Percentiles rank a stretch among this genome's conserved stretches.
These are phyloP conservation scores for Pontoporia blainvillei DNA, from an alignment of 2,113 vertebrate genomes.

Conservation along the genomic window DNA sequence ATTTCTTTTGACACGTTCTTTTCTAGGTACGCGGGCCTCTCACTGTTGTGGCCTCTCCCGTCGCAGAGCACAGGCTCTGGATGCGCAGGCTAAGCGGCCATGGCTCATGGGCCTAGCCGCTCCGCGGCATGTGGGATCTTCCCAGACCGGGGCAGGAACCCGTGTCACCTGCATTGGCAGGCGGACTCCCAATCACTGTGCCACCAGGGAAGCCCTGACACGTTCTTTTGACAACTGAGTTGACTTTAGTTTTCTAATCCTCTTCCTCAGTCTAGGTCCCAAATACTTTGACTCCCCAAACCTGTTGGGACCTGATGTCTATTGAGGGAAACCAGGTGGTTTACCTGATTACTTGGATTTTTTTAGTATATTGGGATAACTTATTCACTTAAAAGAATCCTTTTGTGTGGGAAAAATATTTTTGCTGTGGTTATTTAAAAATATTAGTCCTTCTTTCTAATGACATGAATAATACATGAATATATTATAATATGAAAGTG, in stretches of 20 bases:
- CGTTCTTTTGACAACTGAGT: background rate
- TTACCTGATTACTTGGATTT: background rate
- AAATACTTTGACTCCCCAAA: background rate
- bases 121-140: too few species aligned
- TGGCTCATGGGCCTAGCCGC: too few species aligned
- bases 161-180: too few species aligned
- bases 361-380: background rate
- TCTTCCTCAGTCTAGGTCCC: background rate
- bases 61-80: too few species aligned
- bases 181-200: too few species aligned
- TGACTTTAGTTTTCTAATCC: background rate
- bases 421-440: background rate
- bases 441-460: background rate
- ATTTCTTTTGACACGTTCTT: background rate
- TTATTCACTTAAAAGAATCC: background rate
- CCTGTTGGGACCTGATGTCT: background rate
- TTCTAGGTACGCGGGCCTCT: accelerated
- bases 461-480: background rate
- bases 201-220: too few species aligned
- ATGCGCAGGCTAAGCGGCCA: accelerated
- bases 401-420: background rate
- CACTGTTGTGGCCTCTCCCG: too few species aligned
- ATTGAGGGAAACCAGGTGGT: background rate
- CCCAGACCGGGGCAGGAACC: too few species aligned
- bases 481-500: background rate